Percentiles rank a stretch among this genome's conserved stretches.
These are phyloP conservation scores for Osmerus mordax DNA, from an alignment of 2,113 vertebrate species.

Conservation along the genomic window DNA sequence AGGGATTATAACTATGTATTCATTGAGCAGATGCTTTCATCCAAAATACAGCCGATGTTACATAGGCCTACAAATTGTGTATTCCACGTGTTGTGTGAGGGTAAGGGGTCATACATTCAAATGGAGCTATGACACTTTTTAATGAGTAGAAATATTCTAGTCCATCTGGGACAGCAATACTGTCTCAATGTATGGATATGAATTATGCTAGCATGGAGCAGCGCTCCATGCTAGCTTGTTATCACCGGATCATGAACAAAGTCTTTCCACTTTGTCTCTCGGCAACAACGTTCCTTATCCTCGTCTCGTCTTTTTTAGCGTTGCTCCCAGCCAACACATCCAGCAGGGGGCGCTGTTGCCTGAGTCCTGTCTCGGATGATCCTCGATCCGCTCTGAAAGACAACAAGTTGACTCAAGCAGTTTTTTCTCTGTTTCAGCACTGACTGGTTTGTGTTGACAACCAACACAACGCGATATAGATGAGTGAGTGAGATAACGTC, in stretches of 20 bases:
- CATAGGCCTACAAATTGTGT: background rate
- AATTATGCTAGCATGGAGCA: background rate
- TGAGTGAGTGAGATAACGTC: background rate
- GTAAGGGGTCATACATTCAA: background rate
- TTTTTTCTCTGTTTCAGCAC: background rate
- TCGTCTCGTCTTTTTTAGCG: too few species aligned
- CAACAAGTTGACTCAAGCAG: background rate
- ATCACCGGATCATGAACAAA: background rate
- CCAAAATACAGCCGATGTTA: too few species aligned
- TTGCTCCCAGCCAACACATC: background rate
- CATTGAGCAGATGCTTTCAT: too few species aligned
- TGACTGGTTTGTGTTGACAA: slow-evolving; percentile 7
- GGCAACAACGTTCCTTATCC: background rate
- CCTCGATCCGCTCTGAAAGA: background rate
- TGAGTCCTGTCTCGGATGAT: background rate
- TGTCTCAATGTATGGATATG: background rate
- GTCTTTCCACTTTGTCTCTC: background rate
- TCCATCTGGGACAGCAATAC: background rate
- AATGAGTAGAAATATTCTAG: background rate
- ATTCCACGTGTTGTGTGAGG: background rate
- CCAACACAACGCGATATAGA: slow-evolving; percentile 7
- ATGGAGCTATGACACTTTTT: too few species aligned
- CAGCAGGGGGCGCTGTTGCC: slow-evolving; percentile 9
- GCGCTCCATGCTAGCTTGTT: background rate
- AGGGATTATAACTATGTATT: background rate